Conservation (phyloP, 2,113 vertebrate genomes). For the Cyprinodon variegatus region DNA sequence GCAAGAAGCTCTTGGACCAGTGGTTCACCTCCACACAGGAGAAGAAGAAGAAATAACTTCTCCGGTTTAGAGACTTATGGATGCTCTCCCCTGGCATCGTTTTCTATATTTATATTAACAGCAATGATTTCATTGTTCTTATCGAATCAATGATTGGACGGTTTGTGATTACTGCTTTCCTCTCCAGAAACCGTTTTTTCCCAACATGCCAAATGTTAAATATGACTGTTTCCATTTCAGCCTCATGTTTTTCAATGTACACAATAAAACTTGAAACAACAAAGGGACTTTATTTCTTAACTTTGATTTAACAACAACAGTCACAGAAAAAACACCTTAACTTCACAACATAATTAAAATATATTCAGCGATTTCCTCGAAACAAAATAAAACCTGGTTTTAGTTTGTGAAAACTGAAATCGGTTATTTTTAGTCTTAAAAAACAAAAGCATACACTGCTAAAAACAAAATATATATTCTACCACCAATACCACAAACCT, state of each 20-base stretch:
- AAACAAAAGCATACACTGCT: neutral
- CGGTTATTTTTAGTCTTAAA: neutral
- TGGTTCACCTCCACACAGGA: conserved; percentile 97
- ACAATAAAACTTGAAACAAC: neutral
- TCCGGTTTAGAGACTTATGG: conserved; percentile 10
- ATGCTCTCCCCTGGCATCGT: neutral
- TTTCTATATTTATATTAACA: conserved; percentile 55
- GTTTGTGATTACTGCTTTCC: conserved; percentile 9
- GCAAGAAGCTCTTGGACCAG: conserved; percentile 95
- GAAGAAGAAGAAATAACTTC: conserved; percentile 91
- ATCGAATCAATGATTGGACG: conserved; percentile 3
- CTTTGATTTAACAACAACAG: too few relatives aligned
- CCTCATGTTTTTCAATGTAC: neutral
- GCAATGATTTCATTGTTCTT: neutral
- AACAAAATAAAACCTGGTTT: too few relatives aligned
- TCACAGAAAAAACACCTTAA: too few relatives aligned
- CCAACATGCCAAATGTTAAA: conserved; percentile 11
- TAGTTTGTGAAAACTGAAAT: too few relatives aligned
- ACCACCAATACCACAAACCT: neutral
- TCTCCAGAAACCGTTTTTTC: conserved; percentile 8
- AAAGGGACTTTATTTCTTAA: neutral
- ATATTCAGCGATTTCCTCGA: too few relatives aligned
- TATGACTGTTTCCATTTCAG: conserved; percentile 1
- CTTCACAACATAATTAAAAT: too few relatives aligned
- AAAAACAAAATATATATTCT: neutral